These are phyloP conservation scores for Rhagologus leucostigma DNA, from an alignment of 2,113 vertebrate species.

Conservation along the genomic window DNA sequence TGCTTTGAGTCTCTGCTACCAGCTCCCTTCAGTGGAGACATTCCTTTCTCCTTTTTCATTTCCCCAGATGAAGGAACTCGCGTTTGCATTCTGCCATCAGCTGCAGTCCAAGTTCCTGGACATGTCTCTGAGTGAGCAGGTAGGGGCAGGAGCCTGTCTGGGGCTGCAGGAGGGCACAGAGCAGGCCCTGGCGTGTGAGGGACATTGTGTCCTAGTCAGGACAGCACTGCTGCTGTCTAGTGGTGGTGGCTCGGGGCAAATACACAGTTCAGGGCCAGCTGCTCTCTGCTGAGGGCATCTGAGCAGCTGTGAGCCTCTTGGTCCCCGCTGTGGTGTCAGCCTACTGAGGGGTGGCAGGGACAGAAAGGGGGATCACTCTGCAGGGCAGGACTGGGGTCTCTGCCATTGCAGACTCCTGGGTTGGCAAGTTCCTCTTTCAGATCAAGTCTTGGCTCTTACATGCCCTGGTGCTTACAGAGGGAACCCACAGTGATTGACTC, in stretches of 20 bases:
- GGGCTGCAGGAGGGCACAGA: not conserved
- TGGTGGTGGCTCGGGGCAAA: not conserved
- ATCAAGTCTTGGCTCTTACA: not conserved
- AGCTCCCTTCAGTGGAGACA: not conserved
- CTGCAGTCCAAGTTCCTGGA: constrained; percentile 93
- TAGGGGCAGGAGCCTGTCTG: constrained; percentile 31
- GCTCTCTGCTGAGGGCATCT: not conserved
- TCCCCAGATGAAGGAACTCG: constrained; percentile 86
- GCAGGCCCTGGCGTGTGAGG: fast-evolving
- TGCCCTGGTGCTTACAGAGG: not conserved
- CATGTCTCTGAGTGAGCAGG: constrained; percentile 87
- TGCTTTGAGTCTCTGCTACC: not conserved
- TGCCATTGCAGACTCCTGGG: not conserved
- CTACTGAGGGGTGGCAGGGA: not conserved
- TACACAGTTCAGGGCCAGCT: not conserved
- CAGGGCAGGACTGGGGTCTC: not conserved
- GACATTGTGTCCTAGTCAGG: not conserved
- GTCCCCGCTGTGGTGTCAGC: not conserved
- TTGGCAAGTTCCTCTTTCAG: not conserved
- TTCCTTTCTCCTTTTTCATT: not conserved
- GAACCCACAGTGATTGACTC: not conserved
- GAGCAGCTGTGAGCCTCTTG: not conserved
- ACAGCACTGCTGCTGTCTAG: not conserved
- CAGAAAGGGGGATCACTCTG: not conserved
- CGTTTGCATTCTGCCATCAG: constrained; percentile 87